Evolutionary conservation across 1,140 invertebrate genomes (phyloP).

Genomic region (Aphis gossypii): DNA sequence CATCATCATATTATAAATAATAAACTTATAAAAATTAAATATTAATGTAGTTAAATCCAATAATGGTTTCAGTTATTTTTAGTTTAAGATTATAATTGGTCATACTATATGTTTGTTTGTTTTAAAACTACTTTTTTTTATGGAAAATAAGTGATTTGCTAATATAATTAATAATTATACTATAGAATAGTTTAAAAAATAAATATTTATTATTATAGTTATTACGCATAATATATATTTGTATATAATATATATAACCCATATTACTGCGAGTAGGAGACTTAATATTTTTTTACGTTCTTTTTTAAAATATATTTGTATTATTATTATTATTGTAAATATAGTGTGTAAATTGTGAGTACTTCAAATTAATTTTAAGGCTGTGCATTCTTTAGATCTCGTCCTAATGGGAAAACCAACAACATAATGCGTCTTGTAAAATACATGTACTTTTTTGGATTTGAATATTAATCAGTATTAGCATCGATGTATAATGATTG

Average conservation of each 20-base stretch:
- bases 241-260: background rate
- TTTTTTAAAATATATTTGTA: slow-evolving; percentile 17
- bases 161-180: background rate
- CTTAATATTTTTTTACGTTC: slow-evolving; percentile 26
- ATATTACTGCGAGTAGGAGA: slow-evolving; percentile 22
- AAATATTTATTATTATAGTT: background rate
- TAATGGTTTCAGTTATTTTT: background rate
- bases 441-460: background rate
- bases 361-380: slow-evolving; percentile 46
- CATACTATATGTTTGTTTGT: background rate
- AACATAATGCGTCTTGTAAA: slow-evolving; percentile 32
- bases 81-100: background rate
- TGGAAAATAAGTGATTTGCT: background rate
- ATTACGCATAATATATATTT: background rate
- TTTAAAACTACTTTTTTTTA: background rate
- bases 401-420: slow-evolving; percentile 25
- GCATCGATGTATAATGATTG: slow-evolving; percentile 12
- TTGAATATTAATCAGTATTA: slow-evolving; percentile 37
- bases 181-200: slow-evolving; percentile 2
- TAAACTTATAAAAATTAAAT: background rate
- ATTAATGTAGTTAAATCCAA: background rate
- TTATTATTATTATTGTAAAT: slow-evolving; percentile 20
- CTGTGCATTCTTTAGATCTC: slow-evolving; percentile 56
- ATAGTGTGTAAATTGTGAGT: background rate
- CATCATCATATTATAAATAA: background rate